These are phyloP conservation scores for pig (Sus scrofa) DNA, from an alignment of 2,113 vertebrate genomes.

Conservation along the genomic window T2T-Sscrofa CM000812.6:60234501-60235000, in stretches of 20 bases:
- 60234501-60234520: neutral
- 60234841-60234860: neutral
- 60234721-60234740: neutral
- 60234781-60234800: neutral
- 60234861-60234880: neutral
- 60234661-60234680: neutral
- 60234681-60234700: neutral
- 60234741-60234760: neutral
- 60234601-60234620: neutral
- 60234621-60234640: neutral
- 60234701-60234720: neutral
- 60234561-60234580: accelerated
- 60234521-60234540: neutral
- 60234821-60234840: neutral
- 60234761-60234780: neutral
- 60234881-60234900: neutral
- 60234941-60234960: neutral
- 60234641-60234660: neutral
- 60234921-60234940: neutral
- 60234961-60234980: neutral
- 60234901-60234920: neutral
- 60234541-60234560: neutral
- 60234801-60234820: neutral
- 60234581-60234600: neutral
- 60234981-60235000: neutral